Conservation (phyloP, 2,888 invertebrate species). For the Holacanthella duospinosa region DNA sequence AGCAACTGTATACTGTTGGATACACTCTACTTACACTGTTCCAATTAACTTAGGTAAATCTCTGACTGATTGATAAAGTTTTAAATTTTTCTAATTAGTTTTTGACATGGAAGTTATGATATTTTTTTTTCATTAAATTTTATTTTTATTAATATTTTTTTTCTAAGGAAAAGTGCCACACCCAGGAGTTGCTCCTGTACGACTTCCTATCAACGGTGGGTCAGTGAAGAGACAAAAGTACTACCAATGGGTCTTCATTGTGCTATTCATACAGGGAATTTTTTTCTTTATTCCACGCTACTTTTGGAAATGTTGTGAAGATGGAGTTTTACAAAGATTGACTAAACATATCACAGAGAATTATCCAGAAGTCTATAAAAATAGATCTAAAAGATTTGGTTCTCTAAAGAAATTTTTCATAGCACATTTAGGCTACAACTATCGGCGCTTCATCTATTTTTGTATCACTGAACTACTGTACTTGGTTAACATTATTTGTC, state of each 20-base stretch:
- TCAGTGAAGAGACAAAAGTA: constrained; percentile 84
- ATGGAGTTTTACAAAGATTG: constrained; percentile 56
- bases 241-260: constrained; percentile 93
- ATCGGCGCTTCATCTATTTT: background rate
- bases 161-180: background rate
- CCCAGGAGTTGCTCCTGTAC: background rate
- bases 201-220: constrained; percentile 43
- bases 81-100: no score
- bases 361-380: constrained; percentile 53
- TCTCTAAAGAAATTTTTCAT: constrained; percentile 43
- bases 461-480: constrained; percentile 68
- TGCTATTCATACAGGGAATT: constrained; percentile 68
- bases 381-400: background rate
- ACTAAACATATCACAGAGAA: background rate
- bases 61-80: no score
- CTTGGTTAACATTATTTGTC: constrained; percentile 62
- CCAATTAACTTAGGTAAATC: no score
- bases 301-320: constrained; percentile 76
- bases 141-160: background rate
- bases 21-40: constrained; percentile 10
- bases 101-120: background rate
- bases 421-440: constrained; percentile 44
- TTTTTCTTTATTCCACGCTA: constrained; percentile 75
- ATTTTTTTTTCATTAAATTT: background rate
- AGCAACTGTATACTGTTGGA: constrained; percentile 6